These are phyloP conservation scores for Lasioglossum figueresi DNA, from an alignment of 2,888 invertebrate genomes.

Conservation along the genomic window DNA sequence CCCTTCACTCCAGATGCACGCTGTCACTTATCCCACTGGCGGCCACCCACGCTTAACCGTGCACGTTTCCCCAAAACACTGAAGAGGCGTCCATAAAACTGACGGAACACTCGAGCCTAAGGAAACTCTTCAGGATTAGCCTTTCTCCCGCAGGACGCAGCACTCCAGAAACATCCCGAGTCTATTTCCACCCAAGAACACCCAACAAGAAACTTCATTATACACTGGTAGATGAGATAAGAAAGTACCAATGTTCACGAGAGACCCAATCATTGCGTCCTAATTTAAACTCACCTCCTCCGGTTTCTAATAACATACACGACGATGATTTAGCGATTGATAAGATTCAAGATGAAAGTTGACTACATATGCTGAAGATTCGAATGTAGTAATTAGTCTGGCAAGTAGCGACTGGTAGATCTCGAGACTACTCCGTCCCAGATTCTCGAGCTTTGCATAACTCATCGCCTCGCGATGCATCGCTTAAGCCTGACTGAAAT, in stretches of 20 bases:
- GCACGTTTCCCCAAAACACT: not conserved
- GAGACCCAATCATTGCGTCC: not conserved
- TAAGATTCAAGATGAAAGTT: not conserved
- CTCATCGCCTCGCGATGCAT: not conserved
- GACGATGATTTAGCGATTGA: not conserved
- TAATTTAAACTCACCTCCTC: not conserved
- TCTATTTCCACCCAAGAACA: conserved; percentile 1
- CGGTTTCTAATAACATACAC: not conserved
- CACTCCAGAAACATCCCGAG: not conserved
- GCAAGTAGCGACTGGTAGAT: not conserved
- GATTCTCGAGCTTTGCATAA: not conserved
- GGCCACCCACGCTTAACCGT: not conserved
- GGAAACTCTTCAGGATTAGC: conserved; percentile 5
- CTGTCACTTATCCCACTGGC: not conserved
- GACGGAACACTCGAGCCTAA: not conserved
- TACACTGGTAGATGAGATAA: not conserved
- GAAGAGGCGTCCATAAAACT: conserved; percentile 1
- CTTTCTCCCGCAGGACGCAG: not conserved
- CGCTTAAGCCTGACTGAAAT: not conserved
- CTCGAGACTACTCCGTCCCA: not conserved
- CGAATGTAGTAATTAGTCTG: not conserved
- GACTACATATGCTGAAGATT: not conserved
- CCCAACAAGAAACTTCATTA: not conserved
- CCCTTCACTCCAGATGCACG: not conserved
- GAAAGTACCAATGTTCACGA: not conserved